Percentiles rank a stretch among this genome's conserved stretches.
phyloP scores from a whole-genome alignment of 2,797 vertebrate genomes.

The Dendrocincla fuliginosa region DNA sequence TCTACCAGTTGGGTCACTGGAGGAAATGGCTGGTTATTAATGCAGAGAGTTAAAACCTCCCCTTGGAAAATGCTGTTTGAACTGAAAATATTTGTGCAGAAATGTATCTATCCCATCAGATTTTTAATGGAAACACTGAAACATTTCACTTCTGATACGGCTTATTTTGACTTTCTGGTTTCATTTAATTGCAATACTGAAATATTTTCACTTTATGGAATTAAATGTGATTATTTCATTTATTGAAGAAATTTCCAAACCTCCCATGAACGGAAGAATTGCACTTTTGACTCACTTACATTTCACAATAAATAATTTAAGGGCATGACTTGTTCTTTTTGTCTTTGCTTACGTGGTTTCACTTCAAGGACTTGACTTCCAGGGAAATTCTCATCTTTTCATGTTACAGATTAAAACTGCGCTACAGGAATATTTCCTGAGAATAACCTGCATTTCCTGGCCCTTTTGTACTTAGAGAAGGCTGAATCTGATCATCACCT shows the following conservation, averaged over 20 bases:
- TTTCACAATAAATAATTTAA: neutral
- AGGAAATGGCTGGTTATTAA: neutral
- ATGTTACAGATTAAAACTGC: neutral
- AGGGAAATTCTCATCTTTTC: neutral
- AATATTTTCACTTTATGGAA: neutral
- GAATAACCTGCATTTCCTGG: neutral
- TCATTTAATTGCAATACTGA: neutral
- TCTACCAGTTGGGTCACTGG: neutral
- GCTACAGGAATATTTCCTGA: neutral
- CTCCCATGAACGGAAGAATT: neutral
- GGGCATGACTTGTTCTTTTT: neutral
- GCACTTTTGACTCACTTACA: neutral
- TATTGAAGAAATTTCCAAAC: neutral
- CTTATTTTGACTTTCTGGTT: neutral
- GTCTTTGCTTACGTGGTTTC: accelerated
- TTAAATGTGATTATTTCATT: neutral
- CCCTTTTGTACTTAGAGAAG: neutral
- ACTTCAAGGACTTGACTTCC: neutral
- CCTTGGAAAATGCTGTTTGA: neutral
- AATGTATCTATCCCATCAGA: neutral
- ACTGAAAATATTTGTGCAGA: neutral
- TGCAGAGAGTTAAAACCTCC: neutral
- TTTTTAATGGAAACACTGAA: neutral
- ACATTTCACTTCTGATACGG: neutral
- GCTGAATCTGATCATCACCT: neutral